Percentiles rank a stretch among this genome's conserved stretches.
phyloP scores from a whole-genome alignment of 2,113 vertebrate species.

The Microcebus ravelobensis region DNA sequence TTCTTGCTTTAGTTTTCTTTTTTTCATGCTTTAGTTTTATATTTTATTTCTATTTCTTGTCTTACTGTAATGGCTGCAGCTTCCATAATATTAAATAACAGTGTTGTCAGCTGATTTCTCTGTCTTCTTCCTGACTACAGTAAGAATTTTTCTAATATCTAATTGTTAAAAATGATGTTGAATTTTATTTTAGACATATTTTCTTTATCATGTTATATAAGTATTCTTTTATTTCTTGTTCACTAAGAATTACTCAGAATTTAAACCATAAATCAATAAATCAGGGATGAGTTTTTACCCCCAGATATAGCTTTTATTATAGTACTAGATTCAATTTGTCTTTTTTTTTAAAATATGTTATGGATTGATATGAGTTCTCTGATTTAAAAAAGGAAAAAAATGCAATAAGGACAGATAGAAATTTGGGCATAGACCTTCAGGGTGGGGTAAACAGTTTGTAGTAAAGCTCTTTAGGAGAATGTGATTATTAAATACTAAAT shows the following conservation, averaged over 20 bases:
- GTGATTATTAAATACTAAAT: neutral
- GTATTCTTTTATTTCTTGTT: neutral
- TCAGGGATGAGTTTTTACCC: neutral
- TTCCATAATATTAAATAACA: neutral
- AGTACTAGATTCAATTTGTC: neutral
- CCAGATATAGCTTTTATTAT: neutral
- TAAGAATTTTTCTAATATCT: neutral
- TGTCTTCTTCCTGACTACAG: neutral
- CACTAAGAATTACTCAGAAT: neutral
- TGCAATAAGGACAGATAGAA: neutral
- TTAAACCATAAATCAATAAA: neutral
- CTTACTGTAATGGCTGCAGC: neutral
- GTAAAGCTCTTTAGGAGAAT: neutral
- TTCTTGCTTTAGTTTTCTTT: neutral
- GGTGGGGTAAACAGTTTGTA: neutral
- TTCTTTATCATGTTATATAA: neutral
- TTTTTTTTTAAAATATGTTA: neutral
- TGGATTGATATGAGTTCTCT: neutral
- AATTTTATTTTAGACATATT: neutral
- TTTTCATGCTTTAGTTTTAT: too few relatives aligned
- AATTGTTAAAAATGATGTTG: neutral
- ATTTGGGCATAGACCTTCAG: too few relatives aligned
- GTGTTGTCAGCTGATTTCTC: neutral
- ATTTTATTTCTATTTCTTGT: neutral
- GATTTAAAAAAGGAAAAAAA: neutral